These are phyloP conservation scores for Pangasius sanitwongsei DNA, from an alignment of 2,797 vertebrate genomes.

Conservation along the genomic window DNA sequence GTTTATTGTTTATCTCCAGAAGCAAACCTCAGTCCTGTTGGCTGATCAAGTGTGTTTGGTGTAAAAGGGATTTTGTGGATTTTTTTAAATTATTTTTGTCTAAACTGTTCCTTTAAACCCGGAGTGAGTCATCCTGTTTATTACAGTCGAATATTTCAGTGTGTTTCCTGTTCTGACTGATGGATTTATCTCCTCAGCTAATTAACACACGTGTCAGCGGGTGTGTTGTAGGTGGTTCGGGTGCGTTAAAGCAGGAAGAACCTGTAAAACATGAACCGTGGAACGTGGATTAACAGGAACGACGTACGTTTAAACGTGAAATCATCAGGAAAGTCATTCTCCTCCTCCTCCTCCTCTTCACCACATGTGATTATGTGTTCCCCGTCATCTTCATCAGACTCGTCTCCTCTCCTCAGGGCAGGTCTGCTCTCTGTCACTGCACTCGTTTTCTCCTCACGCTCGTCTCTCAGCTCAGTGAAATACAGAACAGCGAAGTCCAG, in stretches of 20 bases:
- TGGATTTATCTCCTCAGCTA: neutral
- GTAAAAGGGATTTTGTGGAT: neutral
- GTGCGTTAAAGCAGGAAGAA: neutral
- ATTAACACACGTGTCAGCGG: neutral
- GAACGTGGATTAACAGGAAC: neutral
- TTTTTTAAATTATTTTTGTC: no score
- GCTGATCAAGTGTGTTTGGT: neutral
- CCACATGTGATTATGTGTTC: slow-evolving; percentile 33
- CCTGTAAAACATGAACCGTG: neutral
- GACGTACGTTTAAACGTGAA: slow-evolving; percentile 73
- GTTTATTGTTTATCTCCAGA: neutral
- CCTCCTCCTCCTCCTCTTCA: slow-evolving; percentile 65
- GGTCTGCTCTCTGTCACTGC: neutral
- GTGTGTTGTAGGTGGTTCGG: neutral
- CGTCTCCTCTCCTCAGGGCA: slow-evolving; percentile 62
- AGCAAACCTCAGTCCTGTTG: neutral
- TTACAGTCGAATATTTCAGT: no score
- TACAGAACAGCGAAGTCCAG: slow-evolving; percentile 88
- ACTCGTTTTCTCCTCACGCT: slow-evolving; percentile 48
- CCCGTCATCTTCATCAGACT: slow-evolving; percentile 29
- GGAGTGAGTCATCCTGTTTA: no score
- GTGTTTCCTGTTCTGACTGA: neutral
- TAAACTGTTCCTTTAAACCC: no score
- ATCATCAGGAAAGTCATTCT: slow-evolving; percentile 61
- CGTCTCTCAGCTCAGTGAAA: slow-evolving; percentile 80